A percentile compares a stretch with the other conserved stretches of the same genome.
phyloP scores from a whole-genome alignment of 2,113 vertebrate species.

The Coreoperca whiteheadi region DNA sequence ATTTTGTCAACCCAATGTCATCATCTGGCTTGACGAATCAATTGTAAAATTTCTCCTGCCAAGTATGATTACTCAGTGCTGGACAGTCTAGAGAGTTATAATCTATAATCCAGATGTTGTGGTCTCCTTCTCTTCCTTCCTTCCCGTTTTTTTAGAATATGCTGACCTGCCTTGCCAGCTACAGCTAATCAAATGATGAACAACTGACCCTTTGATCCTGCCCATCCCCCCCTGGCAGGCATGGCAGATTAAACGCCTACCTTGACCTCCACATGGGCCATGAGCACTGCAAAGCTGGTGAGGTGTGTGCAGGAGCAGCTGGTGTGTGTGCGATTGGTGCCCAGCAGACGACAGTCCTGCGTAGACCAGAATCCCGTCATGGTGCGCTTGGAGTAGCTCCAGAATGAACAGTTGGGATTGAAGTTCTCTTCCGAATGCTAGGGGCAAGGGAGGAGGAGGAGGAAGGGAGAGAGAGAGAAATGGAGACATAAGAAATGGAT shows the following conservation, averaged over 20 bases:
- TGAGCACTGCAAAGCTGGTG: slow-evolving; percentile 97
- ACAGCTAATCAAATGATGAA: slow-evolving; percentile 64
- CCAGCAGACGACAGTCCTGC: slow-evolving; percentile 95
- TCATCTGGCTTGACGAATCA: slow-evolving; percentile 50
- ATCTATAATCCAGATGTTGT: slow-evolving; percentile 63
- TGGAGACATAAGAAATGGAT: slow-evolving; percentile 26
- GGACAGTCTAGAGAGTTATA: slow-evolving; percentile 37
- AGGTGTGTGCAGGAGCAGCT: slow-evolving; percentile 98
- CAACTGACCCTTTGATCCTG: slow-evolving; percentile 49
- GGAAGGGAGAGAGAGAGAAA: slow-evolving; percentile 24
- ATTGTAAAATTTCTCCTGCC: slow-evolving; percentile 49
- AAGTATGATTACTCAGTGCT: slow-evolving; percentile 56
- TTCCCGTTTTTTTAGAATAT: slow-evolving; percentile 6
- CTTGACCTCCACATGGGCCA: slow-evolving; percentile 98
- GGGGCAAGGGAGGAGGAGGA: slow-evolving; percentile 25
- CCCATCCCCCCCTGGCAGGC: slow-evolving; percentile 21
- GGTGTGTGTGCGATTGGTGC: slow-evolving; percentile 96
- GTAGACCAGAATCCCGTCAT: slow-evolving; percentile 99
- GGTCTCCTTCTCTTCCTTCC: slow-evolving; percentile 31
- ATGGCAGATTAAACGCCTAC: slow-evolving; percentile 77
- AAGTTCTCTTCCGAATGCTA: slow-evolving; percentile 98
- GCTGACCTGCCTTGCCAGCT: slow-evolving; percentile 36
- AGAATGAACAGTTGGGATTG: slow-evolving; percentile 99
- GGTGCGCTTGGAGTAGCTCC: slow-evolving; percentile 98
- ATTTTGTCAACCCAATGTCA: slow-evolving; percentile 36